phyloP scores from a whole-genome alignment of 2,888 invertebrate genomes.

The Drosophila paracracens region DNA sequence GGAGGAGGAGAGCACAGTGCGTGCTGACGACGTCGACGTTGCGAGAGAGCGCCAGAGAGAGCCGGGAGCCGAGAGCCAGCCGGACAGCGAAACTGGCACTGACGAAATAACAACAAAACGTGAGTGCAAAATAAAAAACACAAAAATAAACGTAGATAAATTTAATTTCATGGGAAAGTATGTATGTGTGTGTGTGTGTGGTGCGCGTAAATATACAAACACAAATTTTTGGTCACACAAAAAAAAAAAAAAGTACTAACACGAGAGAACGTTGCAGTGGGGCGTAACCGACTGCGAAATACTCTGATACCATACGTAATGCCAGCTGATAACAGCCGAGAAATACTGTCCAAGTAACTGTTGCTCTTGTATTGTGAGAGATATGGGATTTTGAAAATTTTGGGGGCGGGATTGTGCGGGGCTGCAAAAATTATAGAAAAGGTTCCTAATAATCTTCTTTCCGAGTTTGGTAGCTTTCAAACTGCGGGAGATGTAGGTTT shows the following conservation, averaged over 20 bases:
- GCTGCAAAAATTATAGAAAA: too few species aligned
- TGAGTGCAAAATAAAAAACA: conserved; percentile 63
- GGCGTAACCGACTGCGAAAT: not conserved
- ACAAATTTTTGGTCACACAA: conserved; percentile 33
- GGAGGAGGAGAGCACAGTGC: conserved; percentile 30
- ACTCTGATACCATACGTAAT: not conserved
- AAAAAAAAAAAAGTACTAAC: conserved; percentile 1
- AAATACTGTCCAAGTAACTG: too few species aligned
- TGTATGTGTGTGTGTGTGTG: conserved; percentile 19
- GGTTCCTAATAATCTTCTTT: too few species aligned
- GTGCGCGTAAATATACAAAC: conserved; percentile 12
- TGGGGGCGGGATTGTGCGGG: too few species aligned
- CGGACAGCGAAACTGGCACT: conserved; percentile 44
- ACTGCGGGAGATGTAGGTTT: too few species aligned
- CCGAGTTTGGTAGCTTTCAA: too few species aligned
- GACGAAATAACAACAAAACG: conserved; percentile 46
- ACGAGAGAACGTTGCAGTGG: not conserved
- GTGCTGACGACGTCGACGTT: conserved; percentile 34
- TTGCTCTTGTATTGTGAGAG: too few species aligned
- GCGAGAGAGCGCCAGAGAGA: conserved; percentile 1
- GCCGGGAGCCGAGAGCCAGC: conserved; percentile 11
- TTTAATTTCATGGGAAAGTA: conserved; percentile 43
- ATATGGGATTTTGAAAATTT: too few species aligned
- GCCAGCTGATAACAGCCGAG: too few species aligned
- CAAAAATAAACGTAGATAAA: conserved; percentile 39